Percentiles rank a stretch among this genome's conserved stretches.
Evolutionary conservation across 2,888 invertebrate genomes (phyloP).

Genomic region (Drosophila maculinotata): DNA sequence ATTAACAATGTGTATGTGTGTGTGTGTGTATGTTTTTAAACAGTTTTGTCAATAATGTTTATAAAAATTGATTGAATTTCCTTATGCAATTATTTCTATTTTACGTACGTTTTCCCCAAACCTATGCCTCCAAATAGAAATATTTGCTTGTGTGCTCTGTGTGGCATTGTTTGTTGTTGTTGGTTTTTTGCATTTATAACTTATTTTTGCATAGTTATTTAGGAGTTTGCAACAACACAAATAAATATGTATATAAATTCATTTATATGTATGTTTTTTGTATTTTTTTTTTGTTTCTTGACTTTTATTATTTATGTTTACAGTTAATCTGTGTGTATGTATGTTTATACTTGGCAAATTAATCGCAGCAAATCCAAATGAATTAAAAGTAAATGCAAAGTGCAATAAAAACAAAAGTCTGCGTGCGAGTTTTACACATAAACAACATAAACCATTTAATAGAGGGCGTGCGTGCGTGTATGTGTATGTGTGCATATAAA

Average conservation of each 20-base stretch:
- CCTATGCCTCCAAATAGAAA: constrained; percentile 7
- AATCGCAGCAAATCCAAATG: constrained; percentile 27
- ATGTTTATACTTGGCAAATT: constrained; percentile 19
- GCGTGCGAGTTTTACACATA: not conserved
- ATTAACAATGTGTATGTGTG: constrained; percentile 43
- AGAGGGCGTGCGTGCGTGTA: constrained; percentile 18
- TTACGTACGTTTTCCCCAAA: not conserved
- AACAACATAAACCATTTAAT: constrained; percentile 20
- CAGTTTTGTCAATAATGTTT: constrained; percentile 20
- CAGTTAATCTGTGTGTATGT: constrained; percentile 27
- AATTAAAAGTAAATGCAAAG: constrained; percentile 49
- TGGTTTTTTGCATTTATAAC: constrained; percentile 6
- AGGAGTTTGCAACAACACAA: constrained; percentile 59
- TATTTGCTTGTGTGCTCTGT: constrained; percentile 10
- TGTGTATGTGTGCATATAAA: constrained; percentile 39
- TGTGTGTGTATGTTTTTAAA: constrained; percentile 18
- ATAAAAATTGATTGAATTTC: constrained; percentile 53
- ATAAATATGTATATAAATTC: constrained; percentile 35
- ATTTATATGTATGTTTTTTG: constrained; percentile 27
- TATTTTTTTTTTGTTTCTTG: constrained; percentile 13
- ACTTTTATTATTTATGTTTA: constrained; percentile 29
- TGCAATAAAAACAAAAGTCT: constrained; percentile 37
- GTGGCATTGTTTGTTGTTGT: not conserved
- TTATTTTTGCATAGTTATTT: constrained; percentile 29
- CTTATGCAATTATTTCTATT: constrained; percentile 16